Evolutionary conservation across 1,140 invertebrate species (phyloP).

Genomic region (Brachionus sp.): DNA sequence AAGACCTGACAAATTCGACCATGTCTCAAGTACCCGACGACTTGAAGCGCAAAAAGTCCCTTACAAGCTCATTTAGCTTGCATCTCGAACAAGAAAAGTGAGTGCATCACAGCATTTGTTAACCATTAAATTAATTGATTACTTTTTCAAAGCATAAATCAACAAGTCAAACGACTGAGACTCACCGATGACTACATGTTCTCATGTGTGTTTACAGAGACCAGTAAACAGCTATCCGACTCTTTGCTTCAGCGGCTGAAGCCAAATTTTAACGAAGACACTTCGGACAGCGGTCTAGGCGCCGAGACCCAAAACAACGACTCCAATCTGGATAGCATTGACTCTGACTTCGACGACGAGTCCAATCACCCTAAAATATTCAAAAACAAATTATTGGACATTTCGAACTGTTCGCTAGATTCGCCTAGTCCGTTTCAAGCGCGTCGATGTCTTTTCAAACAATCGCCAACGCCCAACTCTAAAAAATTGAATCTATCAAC

Average conservation of each 20-base stretch:
- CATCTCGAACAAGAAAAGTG: not conserved
- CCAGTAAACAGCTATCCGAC: not conserved
- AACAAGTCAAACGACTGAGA: conserved; percentile 4
- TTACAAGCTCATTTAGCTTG: not conserved
- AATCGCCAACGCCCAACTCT: not conserved
- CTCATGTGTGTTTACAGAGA: not conserved
- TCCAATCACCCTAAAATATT: not conserved
- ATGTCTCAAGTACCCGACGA: not conserved
- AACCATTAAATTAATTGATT: not conserved
- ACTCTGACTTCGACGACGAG: not conserved
- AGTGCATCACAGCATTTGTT: not conserved
- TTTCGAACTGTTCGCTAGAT: not conserved
- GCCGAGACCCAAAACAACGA: not conserved
- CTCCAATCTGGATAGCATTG: not conserved
- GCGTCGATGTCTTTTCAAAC: conserved; percentile 2
- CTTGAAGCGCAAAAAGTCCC: conserved; percentile 9
- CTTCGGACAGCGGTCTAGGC: not conserved
- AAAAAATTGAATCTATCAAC: not conserved
- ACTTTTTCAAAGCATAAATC: not conserved
- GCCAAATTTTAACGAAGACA: conserved; percentile 15
- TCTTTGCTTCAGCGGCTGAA: not conserved
- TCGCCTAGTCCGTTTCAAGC: not conserved
- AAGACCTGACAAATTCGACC: not conserved
- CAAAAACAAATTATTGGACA: not conserved
- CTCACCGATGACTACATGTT: not conserved